phyloP scores from a whole-genome alignment of 37 sponge, comb jelly and placozoan genomes.

The Ianthella basta region DNA sequence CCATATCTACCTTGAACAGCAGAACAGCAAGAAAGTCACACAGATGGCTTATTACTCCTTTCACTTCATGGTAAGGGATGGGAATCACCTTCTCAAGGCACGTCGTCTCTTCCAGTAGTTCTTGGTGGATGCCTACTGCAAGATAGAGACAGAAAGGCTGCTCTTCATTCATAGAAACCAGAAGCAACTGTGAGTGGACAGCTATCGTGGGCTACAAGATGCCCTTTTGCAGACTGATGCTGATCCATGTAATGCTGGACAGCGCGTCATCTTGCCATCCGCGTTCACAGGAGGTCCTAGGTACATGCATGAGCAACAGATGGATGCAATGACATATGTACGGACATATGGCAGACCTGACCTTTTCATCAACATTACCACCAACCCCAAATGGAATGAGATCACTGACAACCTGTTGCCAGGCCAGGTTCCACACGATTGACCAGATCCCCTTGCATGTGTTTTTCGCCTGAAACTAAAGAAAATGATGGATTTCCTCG shows the following conservation, averaged over 20 bases:
- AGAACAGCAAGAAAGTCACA: slow-evolving; percentile 43
- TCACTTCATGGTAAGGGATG: slow-evolving; percentile 43
- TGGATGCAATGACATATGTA: slow-evolving; percentile 73
- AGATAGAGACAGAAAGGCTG: slow-evolving; percentile 63
- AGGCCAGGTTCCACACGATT: slow-evolving; percentile 47
- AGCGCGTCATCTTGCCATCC: slow-evolving; percentile 56
- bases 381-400: slow-evolving; percentile 63
- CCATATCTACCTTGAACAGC: not conserved
- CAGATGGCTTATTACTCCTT: slow-evolving; percentile 44
- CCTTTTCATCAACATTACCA: slow-evolving; percentile 60
- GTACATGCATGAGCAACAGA: slow-evolving; percentile 56
- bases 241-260: slow-evolving; percentile 37
- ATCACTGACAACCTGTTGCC: slow-evolving; percentile 39
- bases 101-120: slow-evolving; percentile 54
- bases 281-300: slow-evolving; percentile 66
- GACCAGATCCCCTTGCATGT: slow-evolving; percentile 50
- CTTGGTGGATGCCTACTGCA: slow-evolving; percentile 64
- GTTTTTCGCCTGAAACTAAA: slow-evolving; percentile 49
- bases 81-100: not conserved
- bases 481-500: slow-evolving; percentile 47
- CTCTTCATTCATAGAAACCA: slow-evolving; percentile 35
- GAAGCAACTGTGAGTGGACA: slow-evolving; percentile 33
- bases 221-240: slow-evolving; percentile 34
- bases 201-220: slow-evolving; percentile 31
- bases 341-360: slow-evolving; percentile 47